Evolutionary conservation across 2,888 invertebrate species (phyloP).

Genomic region (Megastigmus dorsalis): DNA sequence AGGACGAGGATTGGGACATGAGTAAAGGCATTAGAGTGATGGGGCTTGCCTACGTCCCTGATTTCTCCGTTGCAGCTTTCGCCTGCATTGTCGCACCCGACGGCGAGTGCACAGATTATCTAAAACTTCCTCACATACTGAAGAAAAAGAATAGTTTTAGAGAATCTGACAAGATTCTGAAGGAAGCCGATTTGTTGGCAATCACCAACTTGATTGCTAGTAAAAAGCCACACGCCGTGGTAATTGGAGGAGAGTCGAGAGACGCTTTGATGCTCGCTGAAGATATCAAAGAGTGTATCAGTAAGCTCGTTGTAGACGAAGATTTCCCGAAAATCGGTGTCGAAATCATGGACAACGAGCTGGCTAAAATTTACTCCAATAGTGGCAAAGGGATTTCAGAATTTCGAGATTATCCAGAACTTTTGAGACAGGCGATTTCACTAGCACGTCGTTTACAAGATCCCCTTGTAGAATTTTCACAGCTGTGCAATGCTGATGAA

Average conservation of each 20-base stretch:
- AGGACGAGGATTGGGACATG: constrained; percentile 94
- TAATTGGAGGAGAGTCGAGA: constrained; percentile 92
- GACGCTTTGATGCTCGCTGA: constrained; percentile 88
- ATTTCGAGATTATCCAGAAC: constrained; percentile 93
- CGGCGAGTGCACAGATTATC: constrained; percentile 93
- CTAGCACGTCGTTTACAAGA: constrained; percentile 94
- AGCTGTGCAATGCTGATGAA: constrained; percentile 95
- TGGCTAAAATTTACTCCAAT: constrained; percentile 94
- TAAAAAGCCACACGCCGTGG: constrained; percentile 96
- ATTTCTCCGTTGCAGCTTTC: constrained; percentile 89
- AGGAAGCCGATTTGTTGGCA: constrained; percentile 81
- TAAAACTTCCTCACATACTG: constrained; percentile 90
- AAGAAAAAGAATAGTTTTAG: constrained; percentile 86
- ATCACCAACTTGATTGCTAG: constrained; percentile 88
- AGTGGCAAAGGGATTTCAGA: constrained; percentile 89
- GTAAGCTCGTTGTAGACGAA: constrained; percentile 86
- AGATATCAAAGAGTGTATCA: constrained; percentile 85
- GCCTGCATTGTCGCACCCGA: constrained; percentile 90
- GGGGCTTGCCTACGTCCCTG: constrained; percentile 91
- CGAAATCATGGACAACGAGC: constrained; percentile 94
- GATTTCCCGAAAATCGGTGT: constrained; percentile 91
- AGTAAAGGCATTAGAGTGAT: constrained; percentile 89
- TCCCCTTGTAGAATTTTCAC: constrained; percentile 96
- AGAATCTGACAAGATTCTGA: constrained; percentile 80
- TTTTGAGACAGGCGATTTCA: constrained; percentile 95